Evolutionary conservation across 2,888 invertebrate genomes (phyloP).

Genomic region (Pogonocherus hispidulus): DNA sequence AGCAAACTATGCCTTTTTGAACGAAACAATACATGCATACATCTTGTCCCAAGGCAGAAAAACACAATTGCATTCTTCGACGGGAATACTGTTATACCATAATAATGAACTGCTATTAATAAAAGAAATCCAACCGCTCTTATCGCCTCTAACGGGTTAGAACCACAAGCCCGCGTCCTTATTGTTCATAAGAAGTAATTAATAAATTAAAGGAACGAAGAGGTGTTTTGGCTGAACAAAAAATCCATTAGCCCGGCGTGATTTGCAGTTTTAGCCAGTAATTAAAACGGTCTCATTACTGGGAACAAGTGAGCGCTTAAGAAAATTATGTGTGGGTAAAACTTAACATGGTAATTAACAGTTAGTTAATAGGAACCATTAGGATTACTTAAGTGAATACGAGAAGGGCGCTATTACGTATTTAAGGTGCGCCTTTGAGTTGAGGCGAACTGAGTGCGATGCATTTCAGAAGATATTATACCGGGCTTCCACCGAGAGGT

Average conservation of each 20-base stretch:
- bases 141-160: background rate
- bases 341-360: background rate
- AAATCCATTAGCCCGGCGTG: background rate
- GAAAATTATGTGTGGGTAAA: background rate
- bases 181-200: background rate
- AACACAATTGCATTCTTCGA: background rate
- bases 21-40: background rate
- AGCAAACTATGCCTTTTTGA: background rate
- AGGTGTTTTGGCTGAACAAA: background rate
- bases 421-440: background rate
- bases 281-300: background rate
- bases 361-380: background rate
- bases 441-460: no score
- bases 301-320: constrained; percentile 2
- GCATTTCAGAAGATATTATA: no score
- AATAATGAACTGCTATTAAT: background rate
- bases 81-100: background rate
- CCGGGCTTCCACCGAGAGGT: no score
- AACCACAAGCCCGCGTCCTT: background rate
- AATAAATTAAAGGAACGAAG: background rate
- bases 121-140: background rate
- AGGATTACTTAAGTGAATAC: background rate
- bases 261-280: background rate
- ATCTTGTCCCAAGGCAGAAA: no score
- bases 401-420: background rate